Evolutionary conservation across 1,140 invertebrate genomes (phyloP), one percentile per base, ranked within the genome.

Genomic region (Leguminivora glycinivorella): DNA sequence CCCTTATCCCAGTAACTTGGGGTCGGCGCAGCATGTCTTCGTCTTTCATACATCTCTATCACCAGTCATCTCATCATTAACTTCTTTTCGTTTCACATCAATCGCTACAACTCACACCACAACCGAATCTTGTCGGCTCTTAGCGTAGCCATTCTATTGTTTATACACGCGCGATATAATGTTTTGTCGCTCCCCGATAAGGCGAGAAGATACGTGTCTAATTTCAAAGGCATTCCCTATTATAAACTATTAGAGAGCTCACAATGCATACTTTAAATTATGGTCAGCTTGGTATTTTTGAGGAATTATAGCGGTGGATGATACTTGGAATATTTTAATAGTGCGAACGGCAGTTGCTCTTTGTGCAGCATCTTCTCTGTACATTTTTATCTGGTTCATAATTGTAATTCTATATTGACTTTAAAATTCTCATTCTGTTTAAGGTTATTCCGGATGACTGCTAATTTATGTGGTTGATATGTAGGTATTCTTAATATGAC

Each of bases 101-200:
- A n/a, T 17, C 84, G 79, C 85, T 77, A 0, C 6, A 69, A 89
- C 14, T 78, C 17, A 1, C 10, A 66, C 82, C 75, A 25, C 56
- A 75, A 26, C 2, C 52, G 26, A 29, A 24, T 24, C 70, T 74
- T 72, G 78, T 86, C 81, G 77, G 75, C 81, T 76, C 72, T 78
- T 72, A 77, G 75, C 71, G 82, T 72, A 72, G 75, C 86, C 86
- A 90, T 90, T 88, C 82, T 84, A 88, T 88, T 90, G 85, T 90
- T 84, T 87, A 85, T 86, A 80, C 79, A 78, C 75, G 74, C 83
- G 86, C 85, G 86, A 88, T 90, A 90, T 88, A 88, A 83, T 88
- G 88, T 88, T 87, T 88, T 85, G 88, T 85, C 82, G 84, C 86
- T 63, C n/a, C 58, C 26, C 26, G 58, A 63, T 63, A 63, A 63